Conservation (phyloP, 1,140 invertebrate genomes). For the Drosophila lowei region DNA sequence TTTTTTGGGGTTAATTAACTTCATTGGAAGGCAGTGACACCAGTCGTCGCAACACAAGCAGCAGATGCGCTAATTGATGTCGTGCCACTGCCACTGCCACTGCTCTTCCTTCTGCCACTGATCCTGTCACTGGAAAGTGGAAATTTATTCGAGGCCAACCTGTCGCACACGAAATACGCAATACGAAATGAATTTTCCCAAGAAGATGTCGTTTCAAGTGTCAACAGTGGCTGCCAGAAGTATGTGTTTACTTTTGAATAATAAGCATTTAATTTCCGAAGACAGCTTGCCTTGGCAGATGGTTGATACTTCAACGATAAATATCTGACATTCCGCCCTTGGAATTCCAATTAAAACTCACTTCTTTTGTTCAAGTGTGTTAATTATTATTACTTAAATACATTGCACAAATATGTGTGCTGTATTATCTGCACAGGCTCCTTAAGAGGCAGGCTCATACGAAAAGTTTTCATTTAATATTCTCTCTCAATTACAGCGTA, state of each 20-base stretch:
- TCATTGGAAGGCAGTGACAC: slow-evolving; percentile 17
- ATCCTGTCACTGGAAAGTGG: slow-evolving; percentile 11
- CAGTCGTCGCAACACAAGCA: slow-evolving; percentile 5
- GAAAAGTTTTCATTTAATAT: no score
- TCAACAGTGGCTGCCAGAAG: slow-evolving; percentile 16
- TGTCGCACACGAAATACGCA: slow-evolving; percentile 50
- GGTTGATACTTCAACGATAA: no score
- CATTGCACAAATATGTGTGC: no score
- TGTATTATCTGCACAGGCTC: no score
- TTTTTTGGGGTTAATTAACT: slow-evolving; percentile 21
- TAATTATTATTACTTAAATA: no score
- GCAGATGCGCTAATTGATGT: slow-evolving; percentile 64
- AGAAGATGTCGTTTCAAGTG: slow-evolving; percentile 29
- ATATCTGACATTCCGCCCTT: no score
- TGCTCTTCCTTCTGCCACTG: no score
- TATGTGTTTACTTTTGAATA: slow-evolving; percentile 48
- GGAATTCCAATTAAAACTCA: no score
- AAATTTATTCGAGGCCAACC: slow-evolving; percentile 28
- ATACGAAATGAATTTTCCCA: slow-evolving; percentile 50
- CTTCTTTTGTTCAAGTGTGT: no score
- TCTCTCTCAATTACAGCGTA: neutral
- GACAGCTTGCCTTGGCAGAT: slow-evolving; percentile 4
- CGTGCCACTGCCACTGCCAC: slow-evolving; percentile 28
- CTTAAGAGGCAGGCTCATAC: no score
- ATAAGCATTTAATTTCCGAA: slow-evolving; percentile 19